Evolutionary conservation across 2,888 invertebrate species (phyloP).

Genomic region (Microctonus hyperodae): DNA sequence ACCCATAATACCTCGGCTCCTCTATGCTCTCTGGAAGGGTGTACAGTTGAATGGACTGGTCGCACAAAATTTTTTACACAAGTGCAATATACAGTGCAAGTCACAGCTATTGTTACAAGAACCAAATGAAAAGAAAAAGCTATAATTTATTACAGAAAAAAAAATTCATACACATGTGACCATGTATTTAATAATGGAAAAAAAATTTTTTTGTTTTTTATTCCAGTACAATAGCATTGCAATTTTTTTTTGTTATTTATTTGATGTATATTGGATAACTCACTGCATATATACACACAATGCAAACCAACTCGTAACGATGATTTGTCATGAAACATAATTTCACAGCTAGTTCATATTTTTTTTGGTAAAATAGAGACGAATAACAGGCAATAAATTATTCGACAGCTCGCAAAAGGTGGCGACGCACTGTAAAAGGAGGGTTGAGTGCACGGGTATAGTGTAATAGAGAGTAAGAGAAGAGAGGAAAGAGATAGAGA

Average conservation of each 20-base stretch:
- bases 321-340: not conserved
- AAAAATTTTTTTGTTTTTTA: too few species aligned
- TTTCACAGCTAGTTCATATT: not conserved
- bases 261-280: too few species aligned
- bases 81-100: not conserved
- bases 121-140: not conserved
- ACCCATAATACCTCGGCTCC: not conserved
- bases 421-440: not conserved
- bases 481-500: too few species aligned
- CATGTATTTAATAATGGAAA: too few species aligned
- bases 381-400: constrained; percentile 15
- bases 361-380: not conserved
- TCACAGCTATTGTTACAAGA: not conserved
- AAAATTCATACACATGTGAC: not conserved
- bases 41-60: constrained; percentile 1
- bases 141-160: not conserved
- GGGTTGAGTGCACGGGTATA: not conserved
- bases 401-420: not conserved
- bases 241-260: too few species aligned
- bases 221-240: too few species aligned
- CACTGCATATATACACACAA: too few species aligned
- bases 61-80: not conserved
- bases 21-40: not conserved
- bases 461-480: not conserved
- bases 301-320: not conserved